Percentiles rank a stretch among this genome's conserved stretches.
These are phyloP conservation scores for Echiichthys vipera DNA, from an alignment of 2,797 vertebrate genomes.

Conservation along the genomic window DNA sequence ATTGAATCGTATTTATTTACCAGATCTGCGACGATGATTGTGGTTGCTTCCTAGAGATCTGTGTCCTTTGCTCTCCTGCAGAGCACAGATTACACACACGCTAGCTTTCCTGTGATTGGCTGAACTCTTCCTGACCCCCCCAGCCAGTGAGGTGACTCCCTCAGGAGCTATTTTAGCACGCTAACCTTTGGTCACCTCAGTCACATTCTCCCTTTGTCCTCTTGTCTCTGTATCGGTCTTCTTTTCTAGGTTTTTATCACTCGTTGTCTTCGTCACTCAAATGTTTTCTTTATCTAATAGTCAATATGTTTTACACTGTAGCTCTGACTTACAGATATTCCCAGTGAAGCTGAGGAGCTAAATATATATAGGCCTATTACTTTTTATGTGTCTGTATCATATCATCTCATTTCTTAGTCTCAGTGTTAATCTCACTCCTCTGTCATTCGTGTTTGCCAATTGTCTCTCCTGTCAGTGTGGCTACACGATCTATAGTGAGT, in stretches of 20 bases:
- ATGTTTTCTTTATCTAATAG: not conserved
- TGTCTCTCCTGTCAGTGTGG: not conserved
- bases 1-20: not conserved
- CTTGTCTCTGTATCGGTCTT: not conserved
- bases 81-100: constrained; percentile 2
- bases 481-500: not conserved
- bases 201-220: not conserved
- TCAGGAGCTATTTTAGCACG: constrained; percentile 13
- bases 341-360: not conserved
- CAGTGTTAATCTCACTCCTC: not conserved
- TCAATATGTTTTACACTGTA: not conserved
- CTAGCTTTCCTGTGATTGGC: constrained; percentile 21
- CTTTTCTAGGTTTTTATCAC: not conserved
- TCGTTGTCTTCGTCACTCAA: not conserved
- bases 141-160: constrained; percentile 13
- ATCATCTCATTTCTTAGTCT: too few species aligned
- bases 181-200: constrained; percentile 3
- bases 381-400: not conserved
- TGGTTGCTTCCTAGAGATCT: not conserved
- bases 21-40: not conserved
- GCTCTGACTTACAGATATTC: not conserved
- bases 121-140: constrained; percentile 38
- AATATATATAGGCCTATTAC: too few species aligned
- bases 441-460: not conserved
- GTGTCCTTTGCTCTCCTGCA: not conserved